These are phyloP conservation scores for Semaprochilodus insignis DNA, from an alignment of 2,797 vertebrate species.

Conservation along the genomic window DNA sequence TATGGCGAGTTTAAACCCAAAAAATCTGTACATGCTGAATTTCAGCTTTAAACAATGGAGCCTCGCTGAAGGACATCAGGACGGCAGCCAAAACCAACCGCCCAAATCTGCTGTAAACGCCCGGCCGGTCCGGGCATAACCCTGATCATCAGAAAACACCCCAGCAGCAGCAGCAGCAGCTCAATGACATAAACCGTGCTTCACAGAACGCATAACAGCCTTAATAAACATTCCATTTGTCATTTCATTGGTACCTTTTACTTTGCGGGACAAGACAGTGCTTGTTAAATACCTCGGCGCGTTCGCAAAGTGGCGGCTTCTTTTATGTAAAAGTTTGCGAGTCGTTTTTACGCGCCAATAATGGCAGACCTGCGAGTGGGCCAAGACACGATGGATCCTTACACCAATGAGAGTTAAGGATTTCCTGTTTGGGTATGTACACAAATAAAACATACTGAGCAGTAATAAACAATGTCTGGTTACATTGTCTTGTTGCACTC, in stretches of 20 bases:
- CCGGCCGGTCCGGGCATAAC: constrained; percentile 4
- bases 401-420: constrained; percentile 1
- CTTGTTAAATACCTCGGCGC: constrained; percentile 31
- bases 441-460: constrained; percentile 10
- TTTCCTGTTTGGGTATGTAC: constrained; percentile 23
- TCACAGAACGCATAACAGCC: constrained; percentile 24
- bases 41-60: constrained; percentile 49
- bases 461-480: constrained; percentile 35
- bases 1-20: constrained; percentile 45
- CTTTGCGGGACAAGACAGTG: constrained; percentile 33
- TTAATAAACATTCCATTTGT: constrained; percentile 45
- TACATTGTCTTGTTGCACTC: constrained; percentile 49
- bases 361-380: constrained; percentile 25
- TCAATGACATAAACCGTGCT: constrained; percentile 12
- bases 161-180: neutral
- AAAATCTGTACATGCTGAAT: constrained; percentile 55
- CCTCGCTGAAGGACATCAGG: constrained; percentile 42
- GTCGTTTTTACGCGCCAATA: constrained; percentile 49
- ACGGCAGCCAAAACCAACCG: constrained; percentile 30
- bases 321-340: constrained; percentile 46
- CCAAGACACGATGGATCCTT: constrained; percentile 9
- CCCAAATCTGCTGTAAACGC: constrained; percentile 32
- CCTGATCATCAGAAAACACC: constrained; percentile 9
- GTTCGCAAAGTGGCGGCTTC: constrained; percentile 36
- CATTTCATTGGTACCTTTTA: constrained; percentile 44